These are phyloP conservation scores for Nerophis lumbriciformis DNA, from an alignment of 2,113 vertebrate genomes.

Conservation along the genomic window DNA sequence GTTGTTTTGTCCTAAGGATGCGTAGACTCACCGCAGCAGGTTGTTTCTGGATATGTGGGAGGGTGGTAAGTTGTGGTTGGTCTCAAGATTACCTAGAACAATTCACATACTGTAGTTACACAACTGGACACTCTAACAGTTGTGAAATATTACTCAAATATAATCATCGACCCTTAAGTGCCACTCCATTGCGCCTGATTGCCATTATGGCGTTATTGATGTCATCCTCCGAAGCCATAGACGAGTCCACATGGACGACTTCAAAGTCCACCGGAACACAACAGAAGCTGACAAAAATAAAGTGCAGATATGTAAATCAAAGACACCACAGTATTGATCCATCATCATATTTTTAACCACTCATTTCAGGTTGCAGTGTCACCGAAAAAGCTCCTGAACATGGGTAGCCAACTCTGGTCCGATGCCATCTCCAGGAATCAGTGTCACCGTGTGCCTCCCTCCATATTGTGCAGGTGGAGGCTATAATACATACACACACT, in stretches of 20 bases:
- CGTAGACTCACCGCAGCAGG: conserved; percentile 72
- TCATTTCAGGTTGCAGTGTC: conserved; percentile 4
- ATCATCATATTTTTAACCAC: too few relatives aligned
- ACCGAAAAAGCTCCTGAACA: conserved; percentile 80
- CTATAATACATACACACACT: conserved; percentile 22
- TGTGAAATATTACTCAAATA: background rate
- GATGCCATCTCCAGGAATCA: conserved; percentile 83
- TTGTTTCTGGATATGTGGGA: conserved; percentile 80
- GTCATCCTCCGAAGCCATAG: conserved; percentile 62
- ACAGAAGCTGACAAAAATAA: conserved; percentile 63
- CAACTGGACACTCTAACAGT: background rate
- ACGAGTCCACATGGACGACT: conserved; percentile 73
- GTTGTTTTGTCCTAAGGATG: background rate
- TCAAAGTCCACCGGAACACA: conserved; percentile 83
- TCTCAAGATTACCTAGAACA: conserved; percentile 78
- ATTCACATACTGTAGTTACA: conserved; percentile 1
- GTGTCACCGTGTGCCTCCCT: conserved; percentile 80
- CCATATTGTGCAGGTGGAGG: conserved; percentile 80
- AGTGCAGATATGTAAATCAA: background rate
- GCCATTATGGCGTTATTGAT: conserved; percentile 79
- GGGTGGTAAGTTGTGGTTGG: conserved; percentile 80
- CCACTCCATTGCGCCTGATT: conserved; percentile 80
- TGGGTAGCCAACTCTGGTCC: conserved; percentile 79
- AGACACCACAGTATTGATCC: background rate
- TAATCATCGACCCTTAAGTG: conserved; percentile 71